phyloP scores from a whole-genome alignment of 2,888 invertebrate genomes.

The Tetheella fluctuosa region DNA sequence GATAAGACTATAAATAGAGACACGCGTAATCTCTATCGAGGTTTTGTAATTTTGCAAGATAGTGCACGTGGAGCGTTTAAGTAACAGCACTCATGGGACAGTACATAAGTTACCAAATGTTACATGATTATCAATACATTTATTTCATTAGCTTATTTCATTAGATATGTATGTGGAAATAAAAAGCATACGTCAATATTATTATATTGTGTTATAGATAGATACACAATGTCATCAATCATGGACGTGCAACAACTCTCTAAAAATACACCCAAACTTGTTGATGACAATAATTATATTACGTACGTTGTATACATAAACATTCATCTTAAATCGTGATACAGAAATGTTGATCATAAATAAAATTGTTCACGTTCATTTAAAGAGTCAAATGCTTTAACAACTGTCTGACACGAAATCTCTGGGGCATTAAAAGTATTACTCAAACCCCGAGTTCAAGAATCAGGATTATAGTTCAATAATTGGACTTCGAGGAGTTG shows the following conservation, averaged over 20 bases:
- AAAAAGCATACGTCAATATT: not conserved
- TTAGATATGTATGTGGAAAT: not conserved
- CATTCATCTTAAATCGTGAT: not conserved
- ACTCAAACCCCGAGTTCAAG: not conserved
- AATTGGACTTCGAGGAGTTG: not conserved
- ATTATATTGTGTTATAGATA: not conserved
- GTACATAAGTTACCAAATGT: slow-evolving; percentile 21
- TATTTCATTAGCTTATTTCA: not conserved
- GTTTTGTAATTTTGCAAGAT: slow-evolving; percentile 27
- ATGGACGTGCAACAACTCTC: not conserved
- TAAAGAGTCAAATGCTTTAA: not conserved
- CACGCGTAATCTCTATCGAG: slow-evolving; percentile 29
- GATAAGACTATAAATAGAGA: slow-evolving; percentile 16
- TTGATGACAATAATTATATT: not conserved
- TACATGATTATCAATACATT: not conserved
- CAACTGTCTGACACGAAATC: not conserved
- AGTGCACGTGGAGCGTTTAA: slow-evolving; percentile 60
- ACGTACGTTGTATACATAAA: not conserved
- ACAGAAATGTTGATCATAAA: not conserved
- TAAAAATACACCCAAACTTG: not conserved
- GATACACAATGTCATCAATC: not conserved
- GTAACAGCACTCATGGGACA: slow-evolving; percentile 80
- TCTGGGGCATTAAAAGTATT: not conserved
- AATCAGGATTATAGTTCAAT: slow-evolving; percentile 2
- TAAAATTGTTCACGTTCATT: not conserved